Percentiles rank a stretch among this genome's conserved stretches.
Evolutionary conservation across 2,113 vertebrate genomes (phyloP).

Genomic region (Pterocles gutturalis): DNA sequence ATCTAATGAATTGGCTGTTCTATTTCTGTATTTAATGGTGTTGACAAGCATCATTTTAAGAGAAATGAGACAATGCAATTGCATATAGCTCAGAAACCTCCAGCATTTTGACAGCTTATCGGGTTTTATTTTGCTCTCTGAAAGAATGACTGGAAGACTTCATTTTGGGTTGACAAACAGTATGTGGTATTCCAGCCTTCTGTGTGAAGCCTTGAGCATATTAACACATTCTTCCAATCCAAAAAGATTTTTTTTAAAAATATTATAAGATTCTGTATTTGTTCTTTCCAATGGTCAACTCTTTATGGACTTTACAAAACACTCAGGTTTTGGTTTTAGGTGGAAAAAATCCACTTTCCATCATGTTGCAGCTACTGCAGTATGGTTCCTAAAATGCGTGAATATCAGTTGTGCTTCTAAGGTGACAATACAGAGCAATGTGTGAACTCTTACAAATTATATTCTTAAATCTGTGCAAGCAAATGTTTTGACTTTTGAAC

Average conservation of each 20-base stretch:
- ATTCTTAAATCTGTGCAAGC: not conserved
- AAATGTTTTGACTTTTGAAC: constrained; percentile 12
- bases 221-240: not conserved
- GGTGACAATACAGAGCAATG: not conserved
- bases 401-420: not conserved
- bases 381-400: not conserved
- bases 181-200: not conserved
- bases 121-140: not conserved
- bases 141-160: not conserved
- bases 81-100: not conserved
- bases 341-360: not conserved
- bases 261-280: not conserved
- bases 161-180: not conserved
- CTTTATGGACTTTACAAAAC: not conserved
- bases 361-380: not conserved
- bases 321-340: not conserved
- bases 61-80: constrained; percentile 17
- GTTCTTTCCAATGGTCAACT: not conserved
- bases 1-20: constrained; percentile 22
- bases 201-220: not conserved
- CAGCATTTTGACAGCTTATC: not conserved
- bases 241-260: not conserved
- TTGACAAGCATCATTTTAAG: constrained; percentile 28
- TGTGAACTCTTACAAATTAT: not conserved
- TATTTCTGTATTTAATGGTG: constrained; percentile 23